A percentile compares a stretch with the other conserved stretches of the same genome.
Conservation (phyloP, 64 coral and sea anemone genomes). For the Montipora efflorescens region DNA sequence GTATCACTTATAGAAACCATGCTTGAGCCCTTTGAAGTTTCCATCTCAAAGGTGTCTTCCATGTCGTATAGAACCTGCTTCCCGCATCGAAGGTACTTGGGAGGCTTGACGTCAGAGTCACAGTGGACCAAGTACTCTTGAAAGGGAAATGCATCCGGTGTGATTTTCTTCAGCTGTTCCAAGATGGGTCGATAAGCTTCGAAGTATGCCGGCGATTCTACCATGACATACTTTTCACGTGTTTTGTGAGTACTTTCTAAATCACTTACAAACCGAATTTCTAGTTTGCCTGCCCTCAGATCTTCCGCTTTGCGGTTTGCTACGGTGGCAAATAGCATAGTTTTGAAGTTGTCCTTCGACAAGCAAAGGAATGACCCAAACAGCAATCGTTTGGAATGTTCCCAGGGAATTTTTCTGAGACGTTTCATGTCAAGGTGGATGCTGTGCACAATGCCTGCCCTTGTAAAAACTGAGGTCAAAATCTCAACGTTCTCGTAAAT, state of each 20-base stretch:
- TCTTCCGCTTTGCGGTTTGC: constrained; percentile 76
- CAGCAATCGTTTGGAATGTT: constrained; percentile 83
- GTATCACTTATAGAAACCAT: constrained; percentile 59
- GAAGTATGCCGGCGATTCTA: constrained; percentile 70
- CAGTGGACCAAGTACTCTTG: constrained; percentile 76
- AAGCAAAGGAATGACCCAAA: constrained; percentile 83
- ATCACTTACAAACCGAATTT: constrained; percentile 61
- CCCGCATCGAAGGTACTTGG: constrained; percentile 51
- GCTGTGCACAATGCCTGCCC: constrained; percentile 67
- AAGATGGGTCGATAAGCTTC: constrained; percentile 79
- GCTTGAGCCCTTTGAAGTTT: neutral
- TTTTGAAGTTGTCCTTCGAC: constrained; percentile 49
- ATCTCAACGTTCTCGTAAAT: constrained; percentile 80
- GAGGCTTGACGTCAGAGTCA: constrained; percentile 58
- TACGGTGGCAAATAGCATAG: constrained; percentile 78
- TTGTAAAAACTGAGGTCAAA: constrained; percentile 54
- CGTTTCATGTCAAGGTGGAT: constrained; percentile 54
- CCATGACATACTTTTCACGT: constrained; percentile 34
- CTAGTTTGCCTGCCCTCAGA: constrained; percentile 49
- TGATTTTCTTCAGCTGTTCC: constrained; percentile 61
- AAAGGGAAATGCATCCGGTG: constrained; percentile 19
- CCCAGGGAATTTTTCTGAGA: constrained; percentile 67
- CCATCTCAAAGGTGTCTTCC: neutral
- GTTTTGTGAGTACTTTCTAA: constrained; percentile 47
- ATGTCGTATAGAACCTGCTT: constrained; percentile 27